Conservation (phyloP, 2,113 vertebrate genomes). For the Orientallactaga bullata region DNA sequence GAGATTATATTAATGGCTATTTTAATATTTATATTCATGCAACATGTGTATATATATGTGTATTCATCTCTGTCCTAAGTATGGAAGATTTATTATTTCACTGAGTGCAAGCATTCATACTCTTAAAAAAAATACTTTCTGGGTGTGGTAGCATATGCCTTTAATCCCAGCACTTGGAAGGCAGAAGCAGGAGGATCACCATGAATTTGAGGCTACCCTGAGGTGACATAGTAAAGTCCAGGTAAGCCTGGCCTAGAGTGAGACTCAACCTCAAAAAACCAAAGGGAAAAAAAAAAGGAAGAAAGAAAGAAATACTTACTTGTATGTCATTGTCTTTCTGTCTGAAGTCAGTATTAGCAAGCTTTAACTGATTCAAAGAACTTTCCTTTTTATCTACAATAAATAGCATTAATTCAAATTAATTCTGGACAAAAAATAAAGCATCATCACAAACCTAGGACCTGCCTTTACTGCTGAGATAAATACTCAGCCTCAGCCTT, state of each 20-base stretch:
- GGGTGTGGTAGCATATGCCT: too few relatives aligned
- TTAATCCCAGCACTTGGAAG: too few relatives aligned
- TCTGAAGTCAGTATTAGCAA: slow-evolving; percentile 75
- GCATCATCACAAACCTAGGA: neutral
- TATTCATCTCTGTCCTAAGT: neutral
- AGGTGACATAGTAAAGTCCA: too few relatives aligned
- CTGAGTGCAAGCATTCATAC: slow-evolving; percentile 42
- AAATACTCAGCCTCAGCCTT: neutral
- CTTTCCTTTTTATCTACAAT: slow-evolving; percentile 83
- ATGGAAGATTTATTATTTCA: slow-evolving; percentile 9
- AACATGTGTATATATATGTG: neutral
- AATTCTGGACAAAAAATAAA: slow-evolving; percentile 50
- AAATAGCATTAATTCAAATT: slow-evolving; percentile 69
- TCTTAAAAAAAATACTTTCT: neutral
- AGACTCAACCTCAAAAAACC: too few relatives aligned
- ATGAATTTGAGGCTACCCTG: too few relatives aligned
- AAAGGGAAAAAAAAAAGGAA: too few relatives aligned
- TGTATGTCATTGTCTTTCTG: slow-evolving; percentile 79
- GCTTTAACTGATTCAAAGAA: slow-evolving; percentile 50
- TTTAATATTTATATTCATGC: slow-evolving; percentile 26
- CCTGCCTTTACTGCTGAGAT: neutral
- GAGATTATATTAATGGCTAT: neutral
- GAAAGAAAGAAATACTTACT: slow-evolving; percentile 77
- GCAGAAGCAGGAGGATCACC: too few relatives aligned
- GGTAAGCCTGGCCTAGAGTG: too few relatives aligned